Base-by-base conservation (phyloP, 2,888 invertebrate species). In the Phyllotreta cruciferae region DNA sequence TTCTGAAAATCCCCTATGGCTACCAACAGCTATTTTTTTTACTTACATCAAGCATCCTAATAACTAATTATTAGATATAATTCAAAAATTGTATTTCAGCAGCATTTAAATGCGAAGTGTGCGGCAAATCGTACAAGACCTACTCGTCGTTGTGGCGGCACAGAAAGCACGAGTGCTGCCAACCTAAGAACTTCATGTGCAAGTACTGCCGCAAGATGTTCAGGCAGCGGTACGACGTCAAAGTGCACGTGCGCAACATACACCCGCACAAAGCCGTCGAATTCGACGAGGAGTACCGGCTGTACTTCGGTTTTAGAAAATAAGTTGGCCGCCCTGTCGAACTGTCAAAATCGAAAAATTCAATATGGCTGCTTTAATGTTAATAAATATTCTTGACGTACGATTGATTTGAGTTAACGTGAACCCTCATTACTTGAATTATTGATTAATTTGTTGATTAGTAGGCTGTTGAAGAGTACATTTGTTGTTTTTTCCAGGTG, bases 81-180 rank as follows among this genome's bases (percentile, higher is more conserved):
- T 24, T 24, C 24, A 24, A 3, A 24, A 24, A 24, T 24, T 4
- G 24, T 24, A 24, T 24, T 56, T 38, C 47, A 56, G 47, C 37
- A 8, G 6, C 10, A 8, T 71, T 65, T 47, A 50, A 60, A 4
- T 75, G 75, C 56, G 47, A 58, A 3, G 62, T 62, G 35, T 75
- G 75, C 55, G 66, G 62, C 41, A 71, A 69, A 54, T 63, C 64
- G 1, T 75, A 74, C 45, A 68, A 66, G 39, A 68, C 68, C 49
- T 71, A 70, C 41, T 68, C 72, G 6, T 71, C 71, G 6, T 54
- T 75, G 42, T 69, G 71, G n/a, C 63, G 74, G 54, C 74, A 74
- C 56, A 69, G 72, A 52, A 73, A 72, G 57, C 83, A 84, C 69
- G 85, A 86, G 73, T 86, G 86, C 70, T 85, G 86, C 54, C 83